Base-by-base conservation (phyloP, 1,140 invertebrate species). In the Euwallacea fornicatus region DNA sequence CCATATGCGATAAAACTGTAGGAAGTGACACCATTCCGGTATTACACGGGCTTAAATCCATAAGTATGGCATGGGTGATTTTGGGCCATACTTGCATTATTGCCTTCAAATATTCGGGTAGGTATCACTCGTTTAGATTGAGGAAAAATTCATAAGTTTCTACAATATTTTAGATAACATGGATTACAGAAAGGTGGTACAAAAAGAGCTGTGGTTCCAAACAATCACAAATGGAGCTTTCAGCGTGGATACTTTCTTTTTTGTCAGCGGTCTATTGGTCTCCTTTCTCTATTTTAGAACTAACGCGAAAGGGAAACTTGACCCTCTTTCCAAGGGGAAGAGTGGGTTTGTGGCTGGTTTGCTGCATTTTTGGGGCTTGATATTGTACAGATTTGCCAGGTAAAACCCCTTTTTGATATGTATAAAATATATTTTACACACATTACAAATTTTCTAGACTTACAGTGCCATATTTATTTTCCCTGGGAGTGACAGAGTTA, bases 41-140 rank as follows among this genome's bases (percentile, higher is more conserved):
- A 7, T 87, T 95, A 44, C 93, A 95, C 75, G 93, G 93, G 0
- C 82, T 96, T 0, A 85, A 92, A 6, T 90, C 92, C 0, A 86
- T 96, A 47, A 94, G 93, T 74, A 96, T 96, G 93, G 88, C 89
- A 7, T 97, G 95, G 95, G 93, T 97, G 0, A 93, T 98, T 55
- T 86, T 96, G 2, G 95, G 94, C 0, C 95, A 98, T 81, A 93
- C 93, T 0, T 95, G 89, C 83, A 92, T 92, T 78, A 87, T 91
- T 60, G 88, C 89, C 2, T 94, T 93, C 80, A 93, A 93, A 83
- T 93, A 93, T 78, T 91, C 92, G 1, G 84, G 83, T 84, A 74
- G 72, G 63, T 74, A 56, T 63, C 44, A 46, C 50, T n/a, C 41
- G 9, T 66, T 53, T 69, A 10, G 7, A 1, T 15, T 50, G n/a